Evolutionary conservation across 2,888 invertebrate genomes (phyloP).

Genomic region (Leptinotarsa peninsularis): DNA sequence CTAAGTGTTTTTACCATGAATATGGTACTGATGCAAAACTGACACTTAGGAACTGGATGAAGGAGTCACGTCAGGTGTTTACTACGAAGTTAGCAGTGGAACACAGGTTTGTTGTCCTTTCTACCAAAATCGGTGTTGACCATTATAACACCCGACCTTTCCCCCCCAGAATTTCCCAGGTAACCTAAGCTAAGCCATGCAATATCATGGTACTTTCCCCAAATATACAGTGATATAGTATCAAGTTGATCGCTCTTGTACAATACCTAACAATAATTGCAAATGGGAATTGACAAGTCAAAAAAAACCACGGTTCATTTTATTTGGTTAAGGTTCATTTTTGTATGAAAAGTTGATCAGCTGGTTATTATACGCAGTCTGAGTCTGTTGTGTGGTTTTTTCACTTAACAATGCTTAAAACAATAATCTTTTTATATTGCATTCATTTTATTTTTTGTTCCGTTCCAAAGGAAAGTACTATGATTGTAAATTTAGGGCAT

Average conservation of each 20-base stretch:
- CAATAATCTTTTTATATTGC: not conserved
- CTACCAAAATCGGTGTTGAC: slow-evolving; percentile 47
- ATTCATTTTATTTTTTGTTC: slow-evolving; percentile 25
- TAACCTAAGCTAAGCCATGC: slow-evolving; percentile 22
- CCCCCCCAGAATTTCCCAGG: slow-evolving; percentile 31
- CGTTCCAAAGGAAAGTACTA: slow-evolving; percentile 29
- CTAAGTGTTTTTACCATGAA: slow-evolving; percentile 57
- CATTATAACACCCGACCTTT: slow-evolving; percentile 22
- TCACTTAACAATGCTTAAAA: slow-evolving; percentile 14
- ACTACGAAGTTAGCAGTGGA: slow-evolving; percentile 64
- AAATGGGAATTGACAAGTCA: not conserved
- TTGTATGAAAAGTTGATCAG: not conserved
- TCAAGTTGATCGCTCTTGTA: not conserved
- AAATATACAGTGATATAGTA: not conserved
- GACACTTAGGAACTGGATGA: slow-evolving; percentile 67
- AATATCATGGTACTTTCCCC: slow-evolving; percentile 36
- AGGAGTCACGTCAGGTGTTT: slow-evolving; percentile 64
- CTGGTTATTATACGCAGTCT: slow-evolving; percentile 3
- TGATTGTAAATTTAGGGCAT: slow-evolving; percentile 21
- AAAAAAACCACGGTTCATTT: too few relatives aligned
- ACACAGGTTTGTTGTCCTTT: slow-evolving; percentile 64
- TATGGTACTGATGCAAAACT: slow-evolving; percentile 58
- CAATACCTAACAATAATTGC: too few relatives aligned
- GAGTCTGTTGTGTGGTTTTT: not conserved
- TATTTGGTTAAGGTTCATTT: not conserved